Percentiles rank a stretch among this genome's conserved stretches.
Conservation (phyloP, 2,888 invertebrate species). For the Himalopsyche japonica region DNA sequence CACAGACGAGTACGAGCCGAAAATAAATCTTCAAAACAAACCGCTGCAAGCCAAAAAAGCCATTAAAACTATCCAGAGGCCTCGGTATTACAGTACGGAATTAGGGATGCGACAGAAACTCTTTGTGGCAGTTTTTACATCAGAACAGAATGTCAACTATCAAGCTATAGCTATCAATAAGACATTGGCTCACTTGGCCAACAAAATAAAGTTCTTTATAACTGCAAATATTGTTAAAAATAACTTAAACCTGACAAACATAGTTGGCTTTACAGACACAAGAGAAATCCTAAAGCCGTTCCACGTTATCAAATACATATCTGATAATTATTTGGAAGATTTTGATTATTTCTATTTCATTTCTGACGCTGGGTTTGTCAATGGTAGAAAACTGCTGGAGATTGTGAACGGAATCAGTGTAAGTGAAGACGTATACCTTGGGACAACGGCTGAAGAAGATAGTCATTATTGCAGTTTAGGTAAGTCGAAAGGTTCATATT, state of each 20-base stretch:
- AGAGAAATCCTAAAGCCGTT: conserved; percentile 77
- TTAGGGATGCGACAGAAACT: conserved; percentile 89
- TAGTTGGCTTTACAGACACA: conserved; percentile 87
- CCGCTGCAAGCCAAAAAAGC: conserved; percentile 28
- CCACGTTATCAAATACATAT: conserved; percentile 86
- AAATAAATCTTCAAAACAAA: conserved; percentile 35
- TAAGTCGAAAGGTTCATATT: conserved; percentile 44
- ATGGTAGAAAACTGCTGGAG: conserved; percentile 73
- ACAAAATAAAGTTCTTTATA: conserved; percentile 82
- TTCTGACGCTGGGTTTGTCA: conserved; percentile 83
- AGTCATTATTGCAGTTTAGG: conserved; percentile 71
- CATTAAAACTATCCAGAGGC: conserved; percentile 64
- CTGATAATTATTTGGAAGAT: conserved; percentile 84
- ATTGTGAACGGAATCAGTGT: conserved; percentile 80
- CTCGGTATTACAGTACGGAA: conserved; percentile 93
- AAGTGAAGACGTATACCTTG: conserved; percentile 83
- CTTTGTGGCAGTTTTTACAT: conserved; percentile 83
- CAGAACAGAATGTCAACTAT: conserved; percentile 70
- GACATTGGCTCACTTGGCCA: conserved; percentile 81
- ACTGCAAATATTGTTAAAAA: conserved; percentile 60
- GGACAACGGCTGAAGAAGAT: conserved; percentile 64
- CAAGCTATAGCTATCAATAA: conserved; percentile 84
- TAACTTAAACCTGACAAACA: conserved; percentile 65
- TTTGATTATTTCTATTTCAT: conserved; percentile 92
- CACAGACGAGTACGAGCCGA: conserved; percentile 54